Base-by-base conservation (phyloP, 2,888 invertebrate species). In the Liopterus haemorrhoidalis region DNA sequence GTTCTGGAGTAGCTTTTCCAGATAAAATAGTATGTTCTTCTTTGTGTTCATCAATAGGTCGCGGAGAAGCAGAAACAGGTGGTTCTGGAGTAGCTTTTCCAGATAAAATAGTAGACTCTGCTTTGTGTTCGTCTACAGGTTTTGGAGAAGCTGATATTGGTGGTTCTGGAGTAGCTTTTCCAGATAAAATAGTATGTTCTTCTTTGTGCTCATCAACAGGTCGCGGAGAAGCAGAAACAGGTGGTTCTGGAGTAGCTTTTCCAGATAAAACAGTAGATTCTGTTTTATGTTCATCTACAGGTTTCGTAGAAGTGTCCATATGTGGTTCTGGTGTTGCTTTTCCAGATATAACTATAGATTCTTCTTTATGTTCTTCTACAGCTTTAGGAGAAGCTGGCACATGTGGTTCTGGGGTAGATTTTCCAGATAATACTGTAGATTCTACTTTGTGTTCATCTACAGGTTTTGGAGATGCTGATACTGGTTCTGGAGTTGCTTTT, bases 1-100 rank as follows among this genome's bases (percentile, higher is more conserved):
- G 37, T 6, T n/a, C 31, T 44, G 32, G 16, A 51, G 45, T 11
- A 49, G 28, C 14, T 51, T 36, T 47, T 46, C 41, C 38, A 45
- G 24, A 35, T 39, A 33, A n/a, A n/a, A n/a, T n/a, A n/a, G 52
- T 51, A 46, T 60, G 55, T 54, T 65, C 65, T 37, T 64, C 64
- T 54, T 4, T 59, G 31, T 14, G 14, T 12, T 44, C 38, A 9
- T 15, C 19, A 31, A 38, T 25, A 14, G 11, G 6, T 12, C 14
- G 31, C 9, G 35, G 14, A 19, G 19, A 21, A 16, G 24, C 12
- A 35, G 41, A 39, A 18, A 16, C 31, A 20, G 20, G 12, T 19
- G 48, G 18, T 19, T 22, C 18, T 32, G 32, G 32, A n/a, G 18
- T 32, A 28, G 32, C 25, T 31, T 43, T 27, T 35, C 27, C 43